phyloP scores from a whole-genome alignment of 37 sponge, comb jelly and placozoan species.

The Agelas oroides region DNA sequence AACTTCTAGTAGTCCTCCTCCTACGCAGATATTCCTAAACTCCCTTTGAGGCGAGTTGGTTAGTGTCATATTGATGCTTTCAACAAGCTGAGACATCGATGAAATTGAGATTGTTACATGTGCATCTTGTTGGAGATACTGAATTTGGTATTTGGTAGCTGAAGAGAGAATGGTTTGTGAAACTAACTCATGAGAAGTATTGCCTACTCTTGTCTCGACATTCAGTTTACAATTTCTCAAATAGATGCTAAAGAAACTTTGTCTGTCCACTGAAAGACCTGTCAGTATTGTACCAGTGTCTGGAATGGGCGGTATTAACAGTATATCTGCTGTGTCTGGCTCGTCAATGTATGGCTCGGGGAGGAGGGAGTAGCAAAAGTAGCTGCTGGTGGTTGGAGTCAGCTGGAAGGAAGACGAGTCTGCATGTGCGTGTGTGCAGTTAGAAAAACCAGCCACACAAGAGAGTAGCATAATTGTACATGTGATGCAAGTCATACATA shows the following conservation, averaged over 20 bases:
- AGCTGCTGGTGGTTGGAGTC: background rate
- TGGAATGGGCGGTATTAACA: conserved; percentile 15
- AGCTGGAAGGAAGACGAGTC: background rate
- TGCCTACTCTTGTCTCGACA: background rate
- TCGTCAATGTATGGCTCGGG: conserved; percentile 11
- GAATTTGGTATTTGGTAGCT: too few species aligned
- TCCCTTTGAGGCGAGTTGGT: too few species aligned
- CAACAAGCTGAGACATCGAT: too few species aligned
- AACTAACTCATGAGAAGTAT: background rate
- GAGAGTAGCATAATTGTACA: too few species aligned
- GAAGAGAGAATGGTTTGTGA: too few species aligned
- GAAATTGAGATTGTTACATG: too few species aligned
- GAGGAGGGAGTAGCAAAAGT: conserved; percentile 15
- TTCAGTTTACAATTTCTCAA: background rate
- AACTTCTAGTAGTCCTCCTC: conserved; percentile 31
- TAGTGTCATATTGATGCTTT: too few species aligned
- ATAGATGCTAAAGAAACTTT: background rate
- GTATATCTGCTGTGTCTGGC: background rate
- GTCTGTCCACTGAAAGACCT: background rate
- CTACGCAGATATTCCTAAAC: conserved; percentile 19
- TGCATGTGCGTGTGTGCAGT: background rate
- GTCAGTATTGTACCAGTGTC: conserved; percentile 23
- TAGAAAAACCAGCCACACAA: too few species aligned
- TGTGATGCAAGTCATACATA: too few species aligned
- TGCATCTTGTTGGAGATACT: too few species aligned